Evolutionary conservation across 2,888 invertebrate species (phyloP).

Genomic region (Scaptomyza tumidula): DNA sequence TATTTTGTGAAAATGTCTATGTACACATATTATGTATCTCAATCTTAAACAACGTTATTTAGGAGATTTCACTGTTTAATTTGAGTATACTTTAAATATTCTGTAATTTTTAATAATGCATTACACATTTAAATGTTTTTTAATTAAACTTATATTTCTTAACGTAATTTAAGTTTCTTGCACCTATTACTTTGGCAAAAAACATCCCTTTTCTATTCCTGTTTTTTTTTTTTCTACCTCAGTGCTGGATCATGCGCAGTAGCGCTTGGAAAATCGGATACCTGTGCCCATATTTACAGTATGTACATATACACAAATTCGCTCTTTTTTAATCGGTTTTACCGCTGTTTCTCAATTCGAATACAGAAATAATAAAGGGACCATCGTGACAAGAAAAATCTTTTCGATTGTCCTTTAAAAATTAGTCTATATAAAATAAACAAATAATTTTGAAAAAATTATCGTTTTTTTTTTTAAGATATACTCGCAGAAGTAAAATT

Average conservation of each 20-base stretch:
- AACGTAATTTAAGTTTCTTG: background rate
- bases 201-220: conserved; percentile 6
- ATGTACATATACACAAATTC: background rate
- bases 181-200: conserved; percentile 1
- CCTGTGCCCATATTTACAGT: background rate
- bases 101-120: background rate
- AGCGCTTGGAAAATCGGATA: conserved; percentile 2
- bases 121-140: background rate
- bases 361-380: background rate
- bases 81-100: background rate
- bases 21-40: conserved; percentile 9
- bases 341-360: background rate
- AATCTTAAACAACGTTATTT: background rate
- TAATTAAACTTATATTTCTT: background rate
- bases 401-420: too few species aligned
- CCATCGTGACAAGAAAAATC: background rate
- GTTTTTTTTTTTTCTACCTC: background rate
- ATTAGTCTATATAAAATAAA: too few species aligned
- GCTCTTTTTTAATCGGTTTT: background rate
- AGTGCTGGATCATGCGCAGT: conserved; percentile 5
- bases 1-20: conserved; percentile 2
- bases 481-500: too few species aligned
- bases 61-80: background rate
- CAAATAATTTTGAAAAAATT: background rate
- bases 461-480: background rate